phyloP scores from a whole-genome alignment of 2,888 invertebrate species.

The Incurvaria masculella region DNA sequence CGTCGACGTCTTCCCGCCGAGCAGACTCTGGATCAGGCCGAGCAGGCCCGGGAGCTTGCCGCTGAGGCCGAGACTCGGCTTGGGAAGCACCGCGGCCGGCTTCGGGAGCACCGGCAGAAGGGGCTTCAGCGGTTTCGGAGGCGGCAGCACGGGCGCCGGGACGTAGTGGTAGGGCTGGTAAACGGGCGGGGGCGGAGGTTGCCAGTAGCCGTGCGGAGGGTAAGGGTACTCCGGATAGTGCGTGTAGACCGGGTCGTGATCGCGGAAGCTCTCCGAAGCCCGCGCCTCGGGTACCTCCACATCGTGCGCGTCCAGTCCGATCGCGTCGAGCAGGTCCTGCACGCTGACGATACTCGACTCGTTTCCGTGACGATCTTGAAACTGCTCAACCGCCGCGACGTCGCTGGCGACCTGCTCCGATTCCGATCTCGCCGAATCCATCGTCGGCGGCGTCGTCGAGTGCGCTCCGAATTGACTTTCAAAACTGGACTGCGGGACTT shows the following conservation, averaged over 20 bases:
- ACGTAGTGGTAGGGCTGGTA: background rate
- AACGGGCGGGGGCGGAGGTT: slow-evolving; percentile 7
- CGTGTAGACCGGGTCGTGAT: background rate
- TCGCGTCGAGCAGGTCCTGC: slow-evolving; percentile 23
- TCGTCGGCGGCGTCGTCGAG: background rate
- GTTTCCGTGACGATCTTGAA: slow-evolving; percentile 3
- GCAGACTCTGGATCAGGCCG: slow-evolving; percentile 30
- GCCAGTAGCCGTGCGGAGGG: slow-evolving; percentile 16
- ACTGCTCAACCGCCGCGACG: too few relatives aligned
- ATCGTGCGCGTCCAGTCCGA: slow-evolving; percentile 23
- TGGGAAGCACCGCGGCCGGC: slow-evolving; percentile 21
- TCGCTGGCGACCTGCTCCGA: too few relatives aligned
- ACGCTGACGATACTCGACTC: slow-evolving; percentile 19
- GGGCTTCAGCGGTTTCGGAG: background rate
- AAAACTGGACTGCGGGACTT: background rate
- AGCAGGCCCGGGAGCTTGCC: slow-evolving; percentile 34
- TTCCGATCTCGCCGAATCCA: too few relatives aligned
- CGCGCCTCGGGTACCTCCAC: slow-evolving; percentile 9
- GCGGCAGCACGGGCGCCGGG: slow-evolving; percentile 1
- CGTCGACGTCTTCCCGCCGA: slow-evolving; percentile 29
- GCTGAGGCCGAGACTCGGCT: slow-evolving; percentile 30
- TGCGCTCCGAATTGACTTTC: background rate
- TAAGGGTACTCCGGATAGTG: slow-evolving; percentile 10
- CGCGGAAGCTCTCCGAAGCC: slow-evolving; percentile 11
- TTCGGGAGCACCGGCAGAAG: background rate